Evolutionary conservation across 2,888 invertebrate genomes (phyloP), one percentile per base, ranked within the genome.

Genomic region (Thereva nobilitata): DNA sequence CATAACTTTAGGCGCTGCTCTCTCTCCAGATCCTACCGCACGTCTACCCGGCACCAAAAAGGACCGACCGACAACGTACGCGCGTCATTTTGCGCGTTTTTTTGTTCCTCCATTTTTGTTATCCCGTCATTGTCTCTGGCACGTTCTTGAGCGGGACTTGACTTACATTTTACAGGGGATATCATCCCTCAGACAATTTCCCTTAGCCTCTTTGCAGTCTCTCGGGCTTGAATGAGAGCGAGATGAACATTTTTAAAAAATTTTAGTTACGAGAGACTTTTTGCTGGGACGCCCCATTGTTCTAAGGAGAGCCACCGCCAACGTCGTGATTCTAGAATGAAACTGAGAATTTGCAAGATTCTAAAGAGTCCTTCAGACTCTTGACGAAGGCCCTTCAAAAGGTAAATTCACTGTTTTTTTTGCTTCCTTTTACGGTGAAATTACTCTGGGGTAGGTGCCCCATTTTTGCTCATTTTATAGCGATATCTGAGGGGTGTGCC

Each of bases 31-130:
- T 2, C 23, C 23, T 23, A 23, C 23, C 23, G 23, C 23, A n/a
- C 23, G 23, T 23, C 23, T 23, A 23, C 23, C 23, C 23, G 23
- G 23, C 23, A 23, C 23, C 23, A 23, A 56, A 56, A 56, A 56
- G 44, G 44, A 44, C 35, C 34, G 56, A 56, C 42, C 34, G 56
- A 12, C n/a, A n/a, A n/a, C 38, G 44, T 56, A 44, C 42, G 44
- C 56, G 56, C 56, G 56, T 56, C 56, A 56, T 56, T 56, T 44
- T 56, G 42, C 44, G 56, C 56, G 56, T 44, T 56, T 56, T 56
- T 42, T 35, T n/a, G n/a, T n/a, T 12, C 35, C 56, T 47, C 47
- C 5, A 23, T 23, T 23, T 23, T 23, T 23, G 1, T 23, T 23
- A 2, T 23, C 2, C 23, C 23, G 23, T 2, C 23, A 23, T 23